These are phyloP conservation scores for Leiothrix lutea DNA, from an alignment of 2,113 vertebrate species.

Conservation along the genomic window DNA sequence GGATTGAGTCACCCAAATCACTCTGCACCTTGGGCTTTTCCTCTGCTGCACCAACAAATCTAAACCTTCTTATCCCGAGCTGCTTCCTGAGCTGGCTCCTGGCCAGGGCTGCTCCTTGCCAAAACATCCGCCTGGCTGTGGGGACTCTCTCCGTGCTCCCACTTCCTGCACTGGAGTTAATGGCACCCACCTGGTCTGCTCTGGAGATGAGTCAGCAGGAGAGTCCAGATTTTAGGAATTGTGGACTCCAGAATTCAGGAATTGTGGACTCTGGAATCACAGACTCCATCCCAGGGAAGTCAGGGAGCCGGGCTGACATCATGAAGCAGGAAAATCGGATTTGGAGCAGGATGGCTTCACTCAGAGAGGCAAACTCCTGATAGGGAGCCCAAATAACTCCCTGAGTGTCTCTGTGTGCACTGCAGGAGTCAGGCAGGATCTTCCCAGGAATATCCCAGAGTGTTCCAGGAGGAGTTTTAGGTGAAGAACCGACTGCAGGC, in stretches of 20 bases:
- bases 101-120: constrained; percentile 31
- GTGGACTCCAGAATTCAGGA: not conserved
- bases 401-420: not conserved
- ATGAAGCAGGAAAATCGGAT: not conserved
- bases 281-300: not conserved
- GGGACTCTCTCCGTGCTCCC: not conserved
- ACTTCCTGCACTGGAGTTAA: constrained; percentile 21
- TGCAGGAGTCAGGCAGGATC: not conserved
- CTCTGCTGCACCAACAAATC: constrained; percentile 41
- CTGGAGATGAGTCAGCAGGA: constrained; percentile 55
- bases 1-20: constrained; percentile 45
- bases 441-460: not conserved
- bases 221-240: not conserved
- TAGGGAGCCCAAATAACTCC: not conserved
- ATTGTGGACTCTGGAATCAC: no score
- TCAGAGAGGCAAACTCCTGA: not conserved
- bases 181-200: constrained; percentile 45
- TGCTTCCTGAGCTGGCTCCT: constrained; percentile 61
- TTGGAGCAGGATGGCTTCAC: not conserved
- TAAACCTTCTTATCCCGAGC: constrained; percentile 40
- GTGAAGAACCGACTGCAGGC: not conserved
- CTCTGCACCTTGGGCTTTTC: constrained; percentile 52
- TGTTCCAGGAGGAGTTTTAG: not conserved
- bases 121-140: constrained; percentile 16
- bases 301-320: not conserved